Base-by-base conservation (phyloP, 1,140 invertebrate genomes). In the Marisa cornuarietis region DNA sequence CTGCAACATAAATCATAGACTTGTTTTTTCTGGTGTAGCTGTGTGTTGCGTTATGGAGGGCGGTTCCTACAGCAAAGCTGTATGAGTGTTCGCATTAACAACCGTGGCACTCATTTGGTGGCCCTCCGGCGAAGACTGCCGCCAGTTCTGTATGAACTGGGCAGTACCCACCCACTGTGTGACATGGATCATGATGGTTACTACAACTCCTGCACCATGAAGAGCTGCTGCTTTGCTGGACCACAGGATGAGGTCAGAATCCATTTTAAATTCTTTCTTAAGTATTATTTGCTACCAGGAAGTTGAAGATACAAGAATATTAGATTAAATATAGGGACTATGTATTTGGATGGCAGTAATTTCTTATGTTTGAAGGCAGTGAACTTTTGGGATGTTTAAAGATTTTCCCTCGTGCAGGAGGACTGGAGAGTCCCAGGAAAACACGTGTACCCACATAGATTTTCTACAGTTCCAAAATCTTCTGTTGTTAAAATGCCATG, bases 151-250 rank as follows among this genome's bases (percentile, higher is more conserved):
- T 99, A 96, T 88, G 86, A 92, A 71, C 84, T 95, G 0, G 91
- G 94, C 78, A 93, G 93, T 11, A 90, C 94, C 2, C 92, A 93
- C 42, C 94, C 95, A 0, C 88, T 95, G 31, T 95, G 94, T 79
- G 95, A 97, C 90, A 98, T 99, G 90, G 96, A 97, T 90, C 95
- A 97, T 89, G 93, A 94, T 49, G 95, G 96, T 79, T 99, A 98
- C 90, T 98, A 97, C 84, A 98, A 98, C 90, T 97, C 96, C 3
- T 98, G 97, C 89, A 98, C 97, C 0, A 98, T 98, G 96, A 99
- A 99, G 91, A 97, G 96, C 80, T 98, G 96, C 87, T 95, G 94
- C 74, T 98, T 98, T 92, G 96, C 96, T n/a, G 97, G 97, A 0
- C 94, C 94, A 11, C 93, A 94, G 66, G 96, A 98, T 89, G 94